Conservation (phyloP, 2,113 vertebrate genomes). For the Lepus americanus region DNA sequence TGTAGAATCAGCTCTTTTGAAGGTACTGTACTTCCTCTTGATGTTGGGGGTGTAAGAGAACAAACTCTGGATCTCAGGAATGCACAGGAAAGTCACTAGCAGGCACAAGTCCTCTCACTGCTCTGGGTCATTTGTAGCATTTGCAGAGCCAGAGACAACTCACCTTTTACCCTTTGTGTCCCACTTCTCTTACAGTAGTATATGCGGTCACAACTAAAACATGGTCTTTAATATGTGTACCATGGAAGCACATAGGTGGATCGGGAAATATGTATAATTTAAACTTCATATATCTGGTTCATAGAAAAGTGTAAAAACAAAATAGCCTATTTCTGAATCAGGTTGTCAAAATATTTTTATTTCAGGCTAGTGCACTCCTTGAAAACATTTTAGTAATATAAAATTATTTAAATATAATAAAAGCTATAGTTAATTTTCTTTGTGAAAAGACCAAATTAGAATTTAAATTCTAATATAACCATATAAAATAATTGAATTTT, state of each 20-base stretch:
- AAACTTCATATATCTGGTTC: not conserved
- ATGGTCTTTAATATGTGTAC: conserved; percentile 32
- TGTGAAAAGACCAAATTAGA: conserved; percentile 25
- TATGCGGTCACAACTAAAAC: not conserved
- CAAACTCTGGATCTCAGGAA: not conserved
- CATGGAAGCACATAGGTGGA: conserved; percentile 36
- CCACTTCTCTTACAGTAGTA: not conserved
- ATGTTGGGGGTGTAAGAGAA: not conserved
- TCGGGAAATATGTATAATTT: not conserved
- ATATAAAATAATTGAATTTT: not conserved
- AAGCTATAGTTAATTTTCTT: conserved; percentile 37
- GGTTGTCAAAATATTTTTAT: conserved; percentile 27
- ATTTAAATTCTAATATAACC: conserved; percentile 25
- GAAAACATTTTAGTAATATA: conserved; percentile 41
- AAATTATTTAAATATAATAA: conserved; percentile 56
- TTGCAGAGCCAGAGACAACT: not conserved
- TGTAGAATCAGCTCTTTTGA: not conserved
- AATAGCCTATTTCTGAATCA: conserved; percentile 42
- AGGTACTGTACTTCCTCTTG: not conserved
- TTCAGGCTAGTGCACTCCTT: not conserved
- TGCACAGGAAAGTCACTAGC: not conserved
- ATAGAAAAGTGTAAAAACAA: not conserved
- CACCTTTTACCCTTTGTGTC: not conserved
- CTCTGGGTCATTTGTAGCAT: not conserved
- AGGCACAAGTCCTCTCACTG: not conserved